Evolutionary conservation across 2,113 vertebrate genomes (phyloP).

Genomic region (Rutilus rutilus): DNA sequence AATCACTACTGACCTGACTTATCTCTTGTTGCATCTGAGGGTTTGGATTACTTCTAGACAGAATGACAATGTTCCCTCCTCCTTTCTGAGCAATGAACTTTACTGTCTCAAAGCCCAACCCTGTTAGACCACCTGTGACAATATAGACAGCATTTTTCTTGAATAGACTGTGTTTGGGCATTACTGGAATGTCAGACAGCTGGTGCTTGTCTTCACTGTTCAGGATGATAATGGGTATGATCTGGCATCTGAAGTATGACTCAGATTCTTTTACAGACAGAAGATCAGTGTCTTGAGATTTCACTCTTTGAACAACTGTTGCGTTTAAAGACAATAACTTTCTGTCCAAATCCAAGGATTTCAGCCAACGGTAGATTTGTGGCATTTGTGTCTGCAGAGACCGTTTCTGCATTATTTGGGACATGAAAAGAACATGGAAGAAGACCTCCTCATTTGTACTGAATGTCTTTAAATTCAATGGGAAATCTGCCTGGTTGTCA

Average conservation of each 20-base stretch:
- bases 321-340: conserved; percentile 60
- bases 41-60: conserved; percentile 77
- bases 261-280: conserved; percentile 43
- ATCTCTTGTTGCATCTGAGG: conserved; percentile 75
- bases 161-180: conserved; percentile 72
- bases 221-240: conserved; percentile 67
- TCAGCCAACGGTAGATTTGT: conserved; percentile 74
- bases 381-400: conserved; percentile 68
- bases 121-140: conserved; percentile 82
- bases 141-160: conserved; percentile 78
- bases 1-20: conserved; percentile 67
- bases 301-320: conserved; percentile 62
- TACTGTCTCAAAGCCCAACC: conserved; percentile 87
- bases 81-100: conserved; percentile 83
- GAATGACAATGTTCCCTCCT: conserved; percentile 75
- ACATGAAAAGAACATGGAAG: conserved; percentile 70
- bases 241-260: conserved; percentile 77
- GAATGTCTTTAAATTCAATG: too few relatives aligned
- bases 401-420: conserved; percentile 76
- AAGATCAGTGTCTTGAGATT: conserved; percentile 43
- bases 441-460: conserved; percentile 67
- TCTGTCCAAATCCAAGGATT: conserved; percentile 68
- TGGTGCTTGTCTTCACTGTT: conserved; percentile 45
- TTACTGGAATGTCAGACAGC: conserved; percentile 72
- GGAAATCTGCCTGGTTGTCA: conserved; percentile 62